Base-by-base conservation (phyloP, 2,113 vertebrate genomes). In the Lampris incognitus region DNA sequence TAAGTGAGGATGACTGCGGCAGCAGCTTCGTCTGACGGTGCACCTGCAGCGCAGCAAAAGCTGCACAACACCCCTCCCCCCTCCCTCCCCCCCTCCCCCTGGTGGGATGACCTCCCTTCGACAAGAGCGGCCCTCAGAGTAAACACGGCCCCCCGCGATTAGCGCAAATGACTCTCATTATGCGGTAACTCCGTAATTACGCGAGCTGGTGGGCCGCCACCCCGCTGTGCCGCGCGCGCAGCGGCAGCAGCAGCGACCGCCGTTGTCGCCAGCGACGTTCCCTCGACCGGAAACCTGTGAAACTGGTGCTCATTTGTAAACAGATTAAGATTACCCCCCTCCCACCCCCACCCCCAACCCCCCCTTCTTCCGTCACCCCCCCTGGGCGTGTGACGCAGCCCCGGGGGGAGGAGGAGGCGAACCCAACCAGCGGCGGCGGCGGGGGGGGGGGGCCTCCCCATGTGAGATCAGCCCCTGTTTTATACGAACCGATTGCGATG, bases 381-480 rank as follows among this genome's bases (percentile, higher is more conserved):
- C 5, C 13, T 13, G 58, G 74, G 60, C 9, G 2, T 84, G 79
- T 76, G 83, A 81, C 70, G 50, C 64, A 70, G 69, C 59, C 5
- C 57, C 78, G 72, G 68, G 81, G 78, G 63, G 72, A 69, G 81
- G 78, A 63, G 55, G 38, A 76, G 76, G 76, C 85, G 74, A 89
- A 86, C 82, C 83, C 69, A 79, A 87, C 87, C 77, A 86, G 80
- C 69, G 74, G 75, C 79, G 68, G 61, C 37, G 38, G 78, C 73
- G 72, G 24, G 24, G 24, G 24, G 24, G 24, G 24, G 24, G 24
- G 24, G 24, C 24, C 24, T 71, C 72, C 63, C 83, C 77, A 50
- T 76, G 80, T 87, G 79, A 74, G 90, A 89, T 87, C 76, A 86
- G 87, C 76, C 77, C 24, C 70, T 86, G 63, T 86, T 91, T 92